Conservation (phyloP, 2,888 invertebrate genomes). For the Sepioteuthis lessoniana region DNA sequence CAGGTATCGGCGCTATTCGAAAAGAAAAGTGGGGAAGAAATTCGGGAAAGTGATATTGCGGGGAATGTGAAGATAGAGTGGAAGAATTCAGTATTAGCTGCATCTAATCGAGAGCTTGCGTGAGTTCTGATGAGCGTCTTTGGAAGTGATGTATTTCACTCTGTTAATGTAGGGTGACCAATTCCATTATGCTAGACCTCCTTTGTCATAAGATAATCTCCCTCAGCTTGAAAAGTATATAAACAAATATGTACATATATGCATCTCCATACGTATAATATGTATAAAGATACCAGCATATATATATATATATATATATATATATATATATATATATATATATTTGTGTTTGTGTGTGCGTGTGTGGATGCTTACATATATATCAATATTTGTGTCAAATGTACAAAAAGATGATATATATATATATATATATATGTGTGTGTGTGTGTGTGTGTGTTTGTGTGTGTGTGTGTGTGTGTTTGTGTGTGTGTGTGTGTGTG, state of each 20-base stretch:
- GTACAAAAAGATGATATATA: too few species aligned
- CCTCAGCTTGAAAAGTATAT: not conserved
- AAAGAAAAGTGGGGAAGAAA: not conserved
- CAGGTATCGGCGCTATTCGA: not conserved
- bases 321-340: slow-evolving; percentile 12
- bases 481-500: too few species aligned
- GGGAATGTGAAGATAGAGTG: not conserved
- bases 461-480: too few species aligned
- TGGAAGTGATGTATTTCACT: not conserved
- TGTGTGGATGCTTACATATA: not conserved
- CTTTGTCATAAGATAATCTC: not conserved
- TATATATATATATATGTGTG: too few species aligned
- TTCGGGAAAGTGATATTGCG: not conserved
- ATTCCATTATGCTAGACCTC: not conserved
- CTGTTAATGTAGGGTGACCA: not conserved
- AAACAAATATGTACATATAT: not conserved
- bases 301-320: too few species aligned
- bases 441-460: too few species aligned
- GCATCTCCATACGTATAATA: not conserved
- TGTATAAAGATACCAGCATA: not conserved
- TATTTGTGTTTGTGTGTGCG: too few species aligned
- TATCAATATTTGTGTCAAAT: too few species aligned
- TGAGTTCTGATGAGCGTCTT: not conserved
- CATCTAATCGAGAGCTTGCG: not conserved
- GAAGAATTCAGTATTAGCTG: not conserved